These are phyloP conservation scores for Campopleginae sp. DNA, from an alignment of 2,888 invertebrate genomes.

Conservation along the genomic window DNA sequence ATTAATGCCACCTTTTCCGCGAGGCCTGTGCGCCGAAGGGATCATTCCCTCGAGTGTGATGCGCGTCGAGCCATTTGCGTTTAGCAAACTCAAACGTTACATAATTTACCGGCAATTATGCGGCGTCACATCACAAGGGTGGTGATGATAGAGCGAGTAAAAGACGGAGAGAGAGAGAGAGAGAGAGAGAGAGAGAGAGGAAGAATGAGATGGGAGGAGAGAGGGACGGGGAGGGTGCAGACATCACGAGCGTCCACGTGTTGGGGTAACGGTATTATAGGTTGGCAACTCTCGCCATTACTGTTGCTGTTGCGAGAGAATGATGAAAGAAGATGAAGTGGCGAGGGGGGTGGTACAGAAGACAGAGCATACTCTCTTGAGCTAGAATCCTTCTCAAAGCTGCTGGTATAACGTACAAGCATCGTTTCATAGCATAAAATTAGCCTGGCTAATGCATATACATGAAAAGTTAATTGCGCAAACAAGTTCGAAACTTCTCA, in stretches of 20 bases:
- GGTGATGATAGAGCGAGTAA: slow-evolving; percentile 16
- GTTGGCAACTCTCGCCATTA: slow-evolving; percentile 67
- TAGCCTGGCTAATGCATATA: slow-evolving; percentile 66
- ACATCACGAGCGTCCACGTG: slow-evolving; percentile 56
- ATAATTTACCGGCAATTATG: slow-evolving; percentile 76
- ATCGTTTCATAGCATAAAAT: slow-evolving; percentile 67
- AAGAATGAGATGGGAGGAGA: slow-evolving; percentile 4
- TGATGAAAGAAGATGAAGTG: slow-evolving; percentile 29
- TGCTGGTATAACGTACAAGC: slow-evolving; percentile 20
- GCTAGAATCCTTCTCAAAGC: slow-evolving; percentile 15
- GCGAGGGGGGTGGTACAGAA: background rate
- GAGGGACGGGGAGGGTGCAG: background rate
- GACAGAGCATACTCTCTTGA: slow-evolving; percentile 15
- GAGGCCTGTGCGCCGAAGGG: slow-evolving; percentile 21
- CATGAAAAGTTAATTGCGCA: slow-evolving; percentile 52
- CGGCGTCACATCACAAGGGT: slow-evolving; percentile 74
- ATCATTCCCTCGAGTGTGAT: slow-evolving; percentile 54
- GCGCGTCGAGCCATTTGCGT: slow-evolving; percentile 65
- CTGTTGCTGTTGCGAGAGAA: slow-evolving; percentile 58
- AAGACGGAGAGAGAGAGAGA: background rate
- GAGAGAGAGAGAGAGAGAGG: slow-evolving; percentile 32
- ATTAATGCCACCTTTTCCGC: slow-evolving; percentile 55
- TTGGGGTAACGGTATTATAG: slow-evolving; percentile 65
- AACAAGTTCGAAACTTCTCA: slow-evolving; percentile 41
- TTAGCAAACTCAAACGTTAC: slow-evolving; percentile 74